Base-by-base conservation (phyloP, 2,113 vertebrate genomes). In the Muscicapa adusta region DNA sequence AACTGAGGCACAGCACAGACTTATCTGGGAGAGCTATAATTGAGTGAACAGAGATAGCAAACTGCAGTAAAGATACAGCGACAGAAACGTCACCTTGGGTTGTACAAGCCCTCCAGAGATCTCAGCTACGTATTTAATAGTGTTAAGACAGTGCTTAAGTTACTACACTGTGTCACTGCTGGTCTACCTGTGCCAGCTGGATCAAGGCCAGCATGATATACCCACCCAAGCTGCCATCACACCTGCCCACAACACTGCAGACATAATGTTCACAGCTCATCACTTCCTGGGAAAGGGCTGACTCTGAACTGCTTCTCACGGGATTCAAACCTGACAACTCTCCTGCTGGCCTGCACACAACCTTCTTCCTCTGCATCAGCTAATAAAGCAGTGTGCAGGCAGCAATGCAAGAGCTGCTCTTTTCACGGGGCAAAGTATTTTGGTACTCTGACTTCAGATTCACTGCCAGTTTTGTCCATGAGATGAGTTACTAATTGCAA, bases 141-240 rank as follows among this genome's bases (percentile, higher is more conserved):
- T 33, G 80, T 72, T 91, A 92, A 94, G 93, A 75, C 61, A 45
- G 80, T 8, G 73, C 86, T 89, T 73, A 92, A 94, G 68, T 58
- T 66, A 78, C 86, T 93, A 43, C 29, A 10, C 51, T 19, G 33
- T 88, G 88, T 94, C 91, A 80, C 81, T 93, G 72, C 82, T 77
- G 74, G 63, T 38, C 91, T 89, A 96, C 89, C 94, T 92, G 89
- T 78, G 95, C 96, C 95, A 96, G 14, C 70, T 97, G 96, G 92
- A 92, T 45, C 18, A 10, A 40, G 61, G 94, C 94, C 95, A 94
- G 95, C 66, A 8, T 1, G 43, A 60, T 28, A 63, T 18, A 86
- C 48, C 89, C 83, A 68, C 91, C 81, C 73, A 78, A 91, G 91
- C 80, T 92, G 93, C 92, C 88, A 42, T 71, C 36, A 10, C 80